phyloP scores from a whole-genome alignment of 2,113 vertebrate genomes.

The Nothobranchius furzeri region DNA sequence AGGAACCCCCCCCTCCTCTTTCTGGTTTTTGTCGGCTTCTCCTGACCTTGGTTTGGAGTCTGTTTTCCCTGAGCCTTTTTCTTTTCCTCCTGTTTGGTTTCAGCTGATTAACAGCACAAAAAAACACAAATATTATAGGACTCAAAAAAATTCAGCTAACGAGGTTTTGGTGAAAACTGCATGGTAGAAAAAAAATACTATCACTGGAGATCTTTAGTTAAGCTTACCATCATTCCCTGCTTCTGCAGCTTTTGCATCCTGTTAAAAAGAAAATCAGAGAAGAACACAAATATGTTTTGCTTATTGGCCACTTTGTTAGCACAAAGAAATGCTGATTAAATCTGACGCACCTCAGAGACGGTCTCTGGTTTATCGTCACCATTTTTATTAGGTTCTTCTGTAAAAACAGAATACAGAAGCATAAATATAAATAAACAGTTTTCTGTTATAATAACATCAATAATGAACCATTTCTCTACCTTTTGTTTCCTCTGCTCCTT shows the following conservation, averaged over 20 bases:
- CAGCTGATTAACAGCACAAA: conserved; percentile 25
- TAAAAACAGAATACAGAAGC: neutral
- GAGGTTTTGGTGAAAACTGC: neutral
- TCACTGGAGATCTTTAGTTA: neutral
- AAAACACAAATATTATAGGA: neutral
- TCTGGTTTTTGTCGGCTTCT: conserved; percentile 67
- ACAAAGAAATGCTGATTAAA: neutral
- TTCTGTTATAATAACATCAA: neutral
- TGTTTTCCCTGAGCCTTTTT: conserved; percentile 78
- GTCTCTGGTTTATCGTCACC: conserved; percentile 50
- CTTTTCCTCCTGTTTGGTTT: conserved; percentile 78
- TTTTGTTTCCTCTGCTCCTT: conserved; percentile 18
- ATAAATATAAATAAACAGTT: neutral
- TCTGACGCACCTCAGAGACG: conserved; percentile 48
- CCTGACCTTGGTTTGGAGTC: conserved; percentile 39
- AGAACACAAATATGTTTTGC: too few species aligned
- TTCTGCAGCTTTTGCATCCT: conserved; percentile 56
- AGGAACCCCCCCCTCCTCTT: conserved; percentile 91
- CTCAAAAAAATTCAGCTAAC: neutral
- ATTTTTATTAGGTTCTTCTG: conserved; percentile 53
- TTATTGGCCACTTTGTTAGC: too few species aligned
- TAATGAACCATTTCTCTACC: conserved; percentile 13
- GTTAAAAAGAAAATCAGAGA: neutral
- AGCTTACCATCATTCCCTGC: conserved; percentile 59
- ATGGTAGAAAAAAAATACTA: neutral